Evolutionary conservation across 2,797 vertebrate species (phyloP).

Genomic region (Sciurus carolinensis): DNA sequence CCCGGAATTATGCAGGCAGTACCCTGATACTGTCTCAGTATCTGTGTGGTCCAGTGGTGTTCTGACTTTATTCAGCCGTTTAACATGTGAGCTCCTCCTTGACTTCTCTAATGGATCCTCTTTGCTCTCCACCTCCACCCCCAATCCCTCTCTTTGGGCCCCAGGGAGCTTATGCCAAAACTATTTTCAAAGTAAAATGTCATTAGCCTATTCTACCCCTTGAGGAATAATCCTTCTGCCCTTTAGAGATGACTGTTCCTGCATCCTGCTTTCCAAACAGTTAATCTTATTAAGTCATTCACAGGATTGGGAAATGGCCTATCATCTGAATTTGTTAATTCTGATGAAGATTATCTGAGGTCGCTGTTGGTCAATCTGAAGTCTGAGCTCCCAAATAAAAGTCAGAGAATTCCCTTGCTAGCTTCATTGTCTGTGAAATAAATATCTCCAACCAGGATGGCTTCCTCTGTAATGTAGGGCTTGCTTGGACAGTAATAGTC

Average conservation of each 20-base stretch:
- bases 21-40: background rate
- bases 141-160: background rate
- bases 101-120: background rate
- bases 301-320: background rate
- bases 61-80: background rate
- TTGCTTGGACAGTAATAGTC: background rate
- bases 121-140: background rate
- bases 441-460: background rate
- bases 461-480: too few species aligned
- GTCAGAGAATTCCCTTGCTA: background rate
- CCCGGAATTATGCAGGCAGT: background rate
- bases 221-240: background rate
- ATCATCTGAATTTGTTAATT: slow-evolving; percentile 44
- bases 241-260: background rate
- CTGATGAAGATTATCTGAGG: slow-evolving; percentile 37
- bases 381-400: background rate
- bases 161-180: background rate
- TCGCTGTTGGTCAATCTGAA: background rate
- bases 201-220: background rate
- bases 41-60: background rate
- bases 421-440: background rate
- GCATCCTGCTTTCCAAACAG: background rate
- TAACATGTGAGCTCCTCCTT: background rate
- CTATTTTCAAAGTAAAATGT: slow-evolving; percentile 36
- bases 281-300: slow-evolving; percentile 3